These are phyloP conservation scores for Scaptomyza montana DNA, from an alignment of 1,140 invertebrate genomes.

Conservation along the genomic window DNA sequence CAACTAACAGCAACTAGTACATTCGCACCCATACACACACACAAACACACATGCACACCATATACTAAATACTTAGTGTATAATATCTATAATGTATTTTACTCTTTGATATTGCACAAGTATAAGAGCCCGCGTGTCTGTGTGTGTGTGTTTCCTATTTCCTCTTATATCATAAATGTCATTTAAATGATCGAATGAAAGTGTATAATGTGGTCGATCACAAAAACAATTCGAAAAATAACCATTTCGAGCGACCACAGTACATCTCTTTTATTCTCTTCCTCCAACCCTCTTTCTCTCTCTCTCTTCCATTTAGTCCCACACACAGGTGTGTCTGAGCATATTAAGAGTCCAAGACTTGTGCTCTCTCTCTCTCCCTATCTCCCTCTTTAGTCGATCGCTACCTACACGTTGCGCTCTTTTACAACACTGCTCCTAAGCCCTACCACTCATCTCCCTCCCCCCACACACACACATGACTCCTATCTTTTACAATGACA, in stretches of 20 bases:
- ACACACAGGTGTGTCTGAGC: conserved; percentile 15
- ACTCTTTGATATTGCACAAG: conserved; percentile 30
- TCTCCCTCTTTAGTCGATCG: conserved; percentile 11
- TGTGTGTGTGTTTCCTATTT: conserved; percentile 1
- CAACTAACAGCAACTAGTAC: conserved; percentile 37
- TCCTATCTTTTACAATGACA: conserved; percentile 16
- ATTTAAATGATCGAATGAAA: too few species aligned
- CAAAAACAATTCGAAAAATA: too few species aligned
- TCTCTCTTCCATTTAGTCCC: conserved; percentile 9
- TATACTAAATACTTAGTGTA: conserved; percentile 36
- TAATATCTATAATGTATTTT: conserved; percentile 43
- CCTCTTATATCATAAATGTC: background rate
- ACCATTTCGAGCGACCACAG: background rate
- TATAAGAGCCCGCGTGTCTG: conserved; percentile 47
- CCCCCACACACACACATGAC: conserved; percentile 8
- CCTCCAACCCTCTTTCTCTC: background rate
- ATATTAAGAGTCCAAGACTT: conserved; percentile 12
- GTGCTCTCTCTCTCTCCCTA: conserved; percentile 2
- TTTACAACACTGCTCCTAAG: conserved; percentile 1
- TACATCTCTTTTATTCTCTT: background rate
- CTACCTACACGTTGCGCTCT: conserved; percentile 4
- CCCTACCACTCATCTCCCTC: background rate
- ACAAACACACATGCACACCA: conserved; percentile 31
- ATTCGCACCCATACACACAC: conserved; percentile 12
- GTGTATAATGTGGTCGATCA: background rate